Base-by-base conservation (phyloP, 1,140 invertebrate genomes). In the Drosophila sp. region DNA sequence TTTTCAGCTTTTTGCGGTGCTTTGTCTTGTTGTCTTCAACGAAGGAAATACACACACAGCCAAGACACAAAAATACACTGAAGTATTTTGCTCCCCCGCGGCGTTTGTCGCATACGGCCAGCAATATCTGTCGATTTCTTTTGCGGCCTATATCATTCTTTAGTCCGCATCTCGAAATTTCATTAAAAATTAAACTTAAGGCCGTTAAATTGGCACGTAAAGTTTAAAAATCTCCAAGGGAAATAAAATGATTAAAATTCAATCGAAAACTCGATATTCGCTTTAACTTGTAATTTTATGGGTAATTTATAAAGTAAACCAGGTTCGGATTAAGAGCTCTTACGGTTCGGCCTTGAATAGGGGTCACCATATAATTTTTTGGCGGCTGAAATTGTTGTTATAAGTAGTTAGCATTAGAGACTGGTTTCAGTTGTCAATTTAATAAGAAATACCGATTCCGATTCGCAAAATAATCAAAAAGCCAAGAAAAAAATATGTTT, bases 81-180 rank as follows among this genome's bases (percentile, higher is more conserved):
- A 62, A 55, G 30, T 50, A n/a, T 10, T 17, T 35, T 50, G 67
- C 71, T 70, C 67, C 79, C 82, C 82, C 60, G 83, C 61, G 60
- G 82, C 40, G 83, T 75, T 81, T 85, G 79, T 84, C 81, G 82
- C 66, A 69, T 83, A 70, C 83, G 61, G 29, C 54, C 41, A 54
- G 56, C 66, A 66, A 68, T 61, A 61, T 79, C 57, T 44, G 57
- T 55, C 77, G 67, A 60, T 74, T 62, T 75, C 63, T 71, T 71
- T 44, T 54, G 44, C 62, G 58, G 74, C 70, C 70, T 72, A 72
- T 76, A 72, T 76, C 65, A 65, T 76, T 65, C 57, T 47, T 58
- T 35, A 4, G 30, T 17, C n/a, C 50, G 60, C 60, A 30, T 33
- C 29, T 29, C 41, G 58, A 85, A 80, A 71, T 71, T 74, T 56